A percentile compares a stretch with the other conserved stretches of the same genome.
Conservation (phyloP, 2,797 vertebrate genomes). For the Pagetopsis macropterus region DNA sequence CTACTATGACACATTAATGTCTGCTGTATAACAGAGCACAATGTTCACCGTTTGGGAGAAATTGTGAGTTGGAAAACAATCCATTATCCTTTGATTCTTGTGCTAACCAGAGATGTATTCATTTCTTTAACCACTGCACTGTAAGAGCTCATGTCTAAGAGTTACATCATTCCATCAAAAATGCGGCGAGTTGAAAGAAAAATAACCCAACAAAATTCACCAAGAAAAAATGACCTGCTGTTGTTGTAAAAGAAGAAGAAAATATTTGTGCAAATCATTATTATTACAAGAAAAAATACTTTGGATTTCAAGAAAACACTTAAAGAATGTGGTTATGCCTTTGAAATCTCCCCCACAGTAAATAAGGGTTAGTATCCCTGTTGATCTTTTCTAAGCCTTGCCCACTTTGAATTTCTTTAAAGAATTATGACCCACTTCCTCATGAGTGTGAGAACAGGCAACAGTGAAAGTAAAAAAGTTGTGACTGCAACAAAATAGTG, state of each 20-base stretch:
- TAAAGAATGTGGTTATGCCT: slow-evolving; percentile 9
- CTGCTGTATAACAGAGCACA: not conserved
- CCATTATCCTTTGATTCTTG: not conserved
- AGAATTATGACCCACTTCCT: slow-evolving; percentile 58
- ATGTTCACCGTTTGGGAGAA: not conserved
- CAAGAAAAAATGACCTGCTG: not conserved
- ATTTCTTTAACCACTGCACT: not conserved
- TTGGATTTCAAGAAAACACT: not conserved
- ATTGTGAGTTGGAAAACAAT: not conserved
- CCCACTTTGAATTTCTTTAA: slow-evolving; percentile 55
- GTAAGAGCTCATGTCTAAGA: not conserved
- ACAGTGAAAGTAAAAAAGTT: slow-evolving; percentile 53
- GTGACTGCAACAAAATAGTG: slow-evolving; percentile 22
- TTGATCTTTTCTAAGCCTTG: slow-evolving; percentile 53
- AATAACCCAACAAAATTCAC: not conserved
- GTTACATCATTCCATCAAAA: not conserved
- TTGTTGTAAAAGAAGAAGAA: not conserved
- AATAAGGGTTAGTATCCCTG: slow-evolving; percentile 32
- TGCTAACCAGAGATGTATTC: not conserved
- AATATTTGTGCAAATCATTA: not conserved
- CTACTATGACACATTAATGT: not conserved
- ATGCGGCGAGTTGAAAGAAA: not conserved
- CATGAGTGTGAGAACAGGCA: slow-evolving; percentile 1
- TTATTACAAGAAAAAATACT: not conserved
- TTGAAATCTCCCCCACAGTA: slow-evolving; percentile 27